These are phyloP conservation scores for Dallia pectoralis DNA, from an alignment of 2,797 vertebrate genomes.

Conservation along the genomic window DNA sequence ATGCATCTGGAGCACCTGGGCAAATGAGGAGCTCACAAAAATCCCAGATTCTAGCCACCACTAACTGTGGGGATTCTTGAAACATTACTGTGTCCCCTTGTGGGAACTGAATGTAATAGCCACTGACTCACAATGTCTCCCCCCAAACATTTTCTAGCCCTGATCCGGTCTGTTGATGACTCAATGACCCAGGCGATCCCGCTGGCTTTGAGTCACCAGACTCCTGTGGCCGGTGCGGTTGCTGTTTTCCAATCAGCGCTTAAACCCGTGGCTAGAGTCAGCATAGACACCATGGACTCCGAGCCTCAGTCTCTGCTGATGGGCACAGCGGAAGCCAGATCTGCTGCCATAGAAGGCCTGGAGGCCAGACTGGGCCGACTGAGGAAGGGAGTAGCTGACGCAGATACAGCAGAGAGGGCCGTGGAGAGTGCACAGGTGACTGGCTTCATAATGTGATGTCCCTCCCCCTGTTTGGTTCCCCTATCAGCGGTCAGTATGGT, in stretches of 20 bases:
- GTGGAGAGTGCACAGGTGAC: constrained; percentile 83
- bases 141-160: constrained; percentile 59
- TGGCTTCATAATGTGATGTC: not conserved
- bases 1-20: constrained; percentile 32
- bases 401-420: constrained; percentile 69
- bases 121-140: not conserved
- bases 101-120: constrained; percentile 22
- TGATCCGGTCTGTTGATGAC: constrained; percentile 51
- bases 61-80: constrained; percentile 10
- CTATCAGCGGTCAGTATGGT: not conserved
- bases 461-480: not conserved
- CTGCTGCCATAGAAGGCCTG: constrained; percentile 64
- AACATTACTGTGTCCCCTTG: constrained; percentile 45
- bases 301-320: not conserved
- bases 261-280: no score
- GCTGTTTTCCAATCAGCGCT: no score
- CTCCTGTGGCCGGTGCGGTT: not conserved
- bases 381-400: constrained; percentile 56
- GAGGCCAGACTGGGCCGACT: constrained; percentile 70
- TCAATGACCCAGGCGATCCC: not conserved
- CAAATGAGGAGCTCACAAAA: not conserved
- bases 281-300: no score
- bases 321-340: constrained; percentile 35
- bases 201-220: constrained; percentile 21
- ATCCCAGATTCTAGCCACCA: not conserved